phyloP scores from a whole-genome alignment of 2,797 vertebrate genomes.

The Halcyon leucocephala region DNA sequence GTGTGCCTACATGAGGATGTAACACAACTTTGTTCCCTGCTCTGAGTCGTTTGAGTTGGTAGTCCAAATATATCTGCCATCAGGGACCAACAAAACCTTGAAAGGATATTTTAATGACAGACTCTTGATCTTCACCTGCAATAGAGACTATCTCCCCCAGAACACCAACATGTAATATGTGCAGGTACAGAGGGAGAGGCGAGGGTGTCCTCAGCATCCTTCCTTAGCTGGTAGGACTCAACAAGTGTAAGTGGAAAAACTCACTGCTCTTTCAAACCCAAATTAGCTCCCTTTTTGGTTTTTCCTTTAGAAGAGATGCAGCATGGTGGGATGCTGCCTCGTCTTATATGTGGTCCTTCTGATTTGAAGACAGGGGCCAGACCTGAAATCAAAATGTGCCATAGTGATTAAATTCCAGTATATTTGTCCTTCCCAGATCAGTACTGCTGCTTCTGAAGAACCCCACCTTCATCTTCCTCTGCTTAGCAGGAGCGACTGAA shows the following conservation, averaged over 20 bases:
- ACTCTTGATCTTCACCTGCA: not conserved
- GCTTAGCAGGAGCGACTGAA: conserved; percentile 92
- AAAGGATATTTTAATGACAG: not conserved
- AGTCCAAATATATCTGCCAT: not conserved
- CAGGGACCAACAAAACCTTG: not conserved
- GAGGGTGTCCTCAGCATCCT: not conserved
- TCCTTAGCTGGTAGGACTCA: not conserved
- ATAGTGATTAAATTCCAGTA: not conserved
- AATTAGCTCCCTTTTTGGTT: accelerated
- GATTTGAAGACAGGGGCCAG: not conserved
- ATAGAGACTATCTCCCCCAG: not conserved
- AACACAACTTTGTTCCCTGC: not conserved
- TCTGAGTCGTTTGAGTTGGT: not conserved
- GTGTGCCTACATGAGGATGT: accelerated
- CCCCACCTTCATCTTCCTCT: conserved; percentile 92
- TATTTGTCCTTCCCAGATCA: conserved; percentile 79
- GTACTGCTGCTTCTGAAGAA: conserved; percentile 91
- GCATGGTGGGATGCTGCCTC: not conserved
- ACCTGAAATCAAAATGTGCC: not conserved
- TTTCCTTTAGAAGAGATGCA: not conserved
- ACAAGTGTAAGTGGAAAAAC: not conserved
- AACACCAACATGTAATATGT: not conserved
- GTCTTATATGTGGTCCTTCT: not conserved
- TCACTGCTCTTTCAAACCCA: not conserved
- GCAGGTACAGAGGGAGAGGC: not conserved